phyloP scores from a whole-genome alignment of 2,888 invertebrate species.

The Ochropleura plecta region DNA sequence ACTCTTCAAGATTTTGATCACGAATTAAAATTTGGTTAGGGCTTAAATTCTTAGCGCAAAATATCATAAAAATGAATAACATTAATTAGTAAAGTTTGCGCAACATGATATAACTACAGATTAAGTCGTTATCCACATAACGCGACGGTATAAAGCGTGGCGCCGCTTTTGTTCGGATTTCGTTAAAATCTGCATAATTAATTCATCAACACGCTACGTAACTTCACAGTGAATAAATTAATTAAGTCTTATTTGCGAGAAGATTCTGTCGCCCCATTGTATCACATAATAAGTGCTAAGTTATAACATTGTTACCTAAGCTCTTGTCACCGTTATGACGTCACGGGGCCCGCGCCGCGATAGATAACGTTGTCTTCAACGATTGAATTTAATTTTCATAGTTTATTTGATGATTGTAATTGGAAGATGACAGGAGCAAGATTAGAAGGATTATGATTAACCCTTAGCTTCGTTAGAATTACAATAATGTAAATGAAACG shows the following conservation, averaged over 20 bases:
- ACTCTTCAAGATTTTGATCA: constrained; percentile 41
- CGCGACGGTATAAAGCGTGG: constrained; percentile 62
- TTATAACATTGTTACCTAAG: constrained; percentile 67
- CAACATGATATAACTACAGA: constrained; percentile 56
- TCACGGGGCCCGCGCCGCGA: constrained; percentile 22
- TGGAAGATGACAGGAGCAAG: constrained; percentile 5
- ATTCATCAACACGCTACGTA: constrained; percentile 85
- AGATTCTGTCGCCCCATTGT: constrained; percentile 74
- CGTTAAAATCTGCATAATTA: constrained; percentile 82
- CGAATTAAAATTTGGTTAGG: constrained; percentile 32
- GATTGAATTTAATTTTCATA: constrained; percentile 52
- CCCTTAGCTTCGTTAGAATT: constrained; percentile 4
- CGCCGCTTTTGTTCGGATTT: constrained; percentile 72
- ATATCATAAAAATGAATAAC: constrained; percentile 55
- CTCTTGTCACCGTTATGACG: constrained; percentile 59
- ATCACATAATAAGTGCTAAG: constrained; percentile 70
- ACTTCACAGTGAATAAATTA: constrained; percentile 84
- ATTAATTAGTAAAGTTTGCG: constrained; percentile 54
- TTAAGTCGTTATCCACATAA: constrained; percentile 64
- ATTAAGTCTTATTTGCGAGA: constrained; percentile 81
- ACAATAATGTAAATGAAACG: constrained; percentile 24
- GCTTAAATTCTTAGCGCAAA: constrained; percentile 48
- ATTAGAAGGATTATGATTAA: constrained; percentile 25
- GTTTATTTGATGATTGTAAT: constrained; percentile 40
- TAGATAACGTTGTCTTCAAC: constrained; percentile 36